Evolutionary conservation across 2,113 vertebrate genomes (phyloP), one percentile per base, ranked within the genome.

Genomic region (Chionodraco myersi): DNA sequence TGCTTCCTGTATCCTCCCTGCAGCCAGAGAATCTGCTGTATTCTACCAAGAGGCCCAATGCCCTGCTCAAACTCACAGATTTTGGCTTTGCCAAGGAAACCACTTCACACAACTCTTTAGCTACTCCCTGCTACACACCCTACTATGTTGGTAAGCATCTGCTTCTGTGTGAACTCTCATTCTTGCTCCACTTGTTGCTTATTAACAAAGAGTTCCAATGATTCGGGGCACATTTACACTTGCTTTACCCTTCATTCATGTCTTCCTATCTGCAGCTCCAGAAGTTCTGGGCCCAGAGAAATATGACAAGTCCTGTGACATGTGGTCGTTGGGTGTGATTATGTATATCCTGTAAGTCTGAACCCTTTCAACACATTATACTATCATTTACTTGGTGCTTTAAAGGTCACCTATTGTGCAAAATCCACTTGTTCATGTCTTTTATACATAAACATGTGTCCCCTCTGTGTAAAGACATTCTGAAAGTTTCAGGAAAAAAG

Each of bases 51-150:
- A 94, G 96, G 79, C 96, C 97, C 74, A 97, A 92, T 0, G 93
- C 97, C 3, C 91, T 97, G 72, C 94, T 99, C 54, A 99, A 99
- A 45, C 98, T 99, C 90, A 99, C 98, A 1, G 98, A 99, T 92
- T 99, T 99, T 59, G 98, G 98, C 87, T 99, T 99, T 88, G 98
- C 98, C 85, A 99, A 99, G 91, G 98, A 99, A 92, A 99, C 98
- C 62, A 99, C 97, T 85, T 96, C 97, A 23, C 96, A 97, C 93
- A 99, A 99, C 92, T 99, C 98, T 2, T 75, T 99, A 92, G 96
- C 96, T 71, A 99, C 98, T 0, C 98, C 98, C 0, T 99, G 98
- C 94, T 99, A 99, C 84, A 99, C 98, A 0, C 98, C 98, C 0
- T 99, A 99, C 93, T 99, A 99, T 0, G 98, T 99, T 84, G 98